phyloP scores from a whole-genome alignment of 2,888 invertebrate genomes.

The Lithosia quadra region DNA sequence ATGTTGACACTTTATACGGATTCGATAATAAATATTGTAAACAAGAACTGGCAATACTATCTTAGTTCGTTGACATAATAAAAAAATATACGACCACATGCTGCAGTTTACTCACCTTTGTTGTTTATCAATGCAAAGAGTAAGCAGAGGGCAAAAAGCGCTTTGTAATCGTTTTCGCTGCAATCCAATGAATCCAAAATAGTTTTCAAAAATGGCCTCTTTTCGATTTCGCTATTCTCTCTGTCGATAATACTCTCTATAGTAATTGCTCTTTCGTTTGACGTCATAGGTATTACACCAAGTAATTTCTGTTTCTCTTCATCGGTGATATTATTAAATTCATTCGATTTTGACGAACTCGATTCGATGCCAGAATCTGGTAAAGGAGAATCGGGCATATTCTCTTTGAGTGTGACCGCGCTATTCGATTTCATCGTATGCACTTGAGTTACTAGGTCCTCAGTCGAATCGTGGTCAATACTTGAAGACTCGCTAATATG shows the following conservation, averaged over 20 bases:
- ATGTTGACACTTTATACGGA: constrained; percentile 5
- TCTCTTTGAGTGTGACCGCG: constrained; percentile 60
- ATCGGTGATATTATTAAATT: constrained; percentile 94
- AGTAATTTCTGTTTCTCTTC: constrained; percentile 94
- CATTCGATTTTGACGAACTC: constrained; percentile 75
- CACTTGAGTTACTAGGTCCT: constrained; percentile 79
- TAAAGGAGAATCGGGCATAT: constrained; percentile 83
- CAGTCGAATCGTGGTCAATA: constrained; percentile 81
- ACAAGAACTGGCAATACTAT: constrained; percentile 20
- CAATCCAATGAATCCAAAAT: constrained; percentile 95
- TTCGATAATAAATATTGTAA: constrained; percentile 12
- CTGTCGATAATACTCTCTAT: constrained; percentile 72
- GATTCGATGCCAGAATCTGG: constrained; percentile 82
- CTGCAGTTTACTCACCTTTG: constrained; percentile 89
- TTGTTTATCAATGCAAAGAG: constrained; percentile 98
- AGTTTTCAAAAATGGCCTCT: constrained; percentile 95
- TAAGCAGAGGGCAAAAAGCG: constrained; percentile 96
- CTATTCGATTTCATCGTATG: constrained; percentile 61
- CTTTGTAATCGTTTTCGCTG: constrained; percentile 97
- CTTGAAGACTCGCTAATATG: constrained; percentile 83
- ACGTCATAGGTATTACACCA: constrained; percentile 58
- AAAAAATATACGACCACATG: constrained; percentile 28
- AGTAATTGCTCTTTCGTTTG: constrained; percentile 58
- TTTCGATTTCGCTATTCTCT: constrained; percentile 81
- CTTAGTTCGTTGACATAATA: constrained; percentile 31